Evolutionary conservation across 1,140 invertebrate species (phyloP).

Genomic region (Augochlora pura): DNA sequence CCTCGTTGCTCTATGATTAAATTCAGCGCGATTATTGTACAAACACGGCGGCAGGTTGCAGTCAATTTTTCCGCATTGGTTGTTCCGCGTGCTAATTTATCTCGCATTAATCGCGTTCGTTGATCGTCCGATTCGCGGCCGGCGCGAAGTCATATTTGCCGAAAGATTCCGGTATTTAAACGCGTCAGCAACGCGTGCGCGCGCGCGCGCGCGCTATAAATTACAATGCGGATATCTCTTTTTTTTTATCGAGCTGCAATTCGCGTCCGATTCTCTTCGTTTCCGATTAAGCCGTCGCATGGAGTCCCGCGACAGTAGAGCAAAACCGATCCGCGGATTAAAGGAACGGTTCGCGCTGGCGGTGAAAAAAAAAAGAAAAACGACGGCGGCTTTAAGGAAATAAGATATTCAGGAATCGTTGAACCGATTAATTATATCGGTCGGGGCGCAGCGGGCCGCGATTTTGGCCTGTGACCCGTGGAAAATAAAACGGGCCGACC

Average conservation of each 20-base stretch:
- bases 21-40: no score
- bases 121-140: neutral
- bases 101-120: neutral
- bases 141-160: neutral
- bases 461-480: constrained; percentile 52
- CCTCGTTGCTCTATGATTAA: neutral
- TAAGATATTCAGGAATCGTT: constrained; percentile 5
- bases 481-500: constrained; percentile 58
- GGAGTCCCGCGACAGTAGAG: neutral
- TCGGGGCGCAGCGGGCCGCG: neutral
- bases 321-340: neutral
- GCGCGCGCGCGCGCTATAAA: no score
- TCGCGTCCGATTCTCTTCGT: neutral
- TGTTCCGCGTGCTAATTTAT: neutral
- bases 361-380: no score
- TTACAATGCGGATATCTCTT: neutral
- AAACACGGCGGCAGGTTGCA: neutral
- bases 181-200: no score
- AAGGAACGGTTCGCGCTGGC: neutral
- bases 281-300: neutral
- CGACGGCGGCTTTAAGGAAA: neutral
- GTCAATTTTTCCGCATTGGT: neutral
- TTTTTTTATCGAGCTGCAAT: neutral
- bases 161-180: neutral
- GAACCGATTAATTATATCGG: neutral